phyloP scores from a whole-genome alignment of 2,113 vertebrate species.

The Pangasianodon gigas region DNA sequence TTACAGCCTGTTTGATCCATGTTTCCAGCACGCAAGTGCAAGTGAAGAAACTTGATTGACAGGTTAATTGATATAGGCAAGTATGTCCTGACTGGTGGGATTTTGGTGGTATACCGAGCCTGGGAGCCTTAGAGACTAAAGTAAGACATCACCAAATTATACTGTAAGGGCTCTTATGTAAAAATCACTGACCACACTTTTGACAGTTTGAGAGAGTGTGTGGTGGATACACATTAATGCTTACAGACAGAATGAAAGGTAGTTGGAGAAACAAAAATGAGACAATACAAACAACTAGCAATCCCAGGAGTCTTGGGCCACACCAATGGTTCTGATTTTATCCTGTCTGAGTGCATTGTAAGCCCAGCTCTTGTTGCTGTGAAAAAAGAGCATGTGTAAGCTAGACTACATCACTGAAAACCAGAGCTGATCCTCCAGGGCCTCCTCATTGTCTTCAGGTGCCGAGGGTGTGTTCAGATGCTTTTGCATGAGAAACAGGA shows the following conservation, averaged over 20 bases:
- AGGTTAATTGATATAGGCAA: neutral
- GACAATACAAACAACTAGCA: slow-evolving; percentile 55
- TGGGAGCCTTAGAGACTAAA: neutral
- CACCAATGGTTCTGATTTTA: slow-evolving; percentile 60
- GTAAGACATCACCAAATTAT: neutral
- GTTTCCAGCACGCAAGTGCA: neutral
- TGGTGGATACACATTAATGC: neutral
- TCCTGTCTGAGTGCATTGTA: slow-evolving; percentile 57
- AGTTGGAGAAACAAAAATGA: slow-evolving; percentile 14
- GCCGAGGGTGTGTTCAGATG: slow-evolving; percentile 48
- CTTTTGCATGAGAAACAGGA: slow-evolving; percentile 9
- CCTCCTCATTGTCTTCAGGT: slow-evolving; percentile 46
- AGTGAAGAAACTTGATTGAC: neutral
- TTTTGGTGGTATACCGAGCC: neutral
- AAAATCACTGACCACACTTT: neutral
- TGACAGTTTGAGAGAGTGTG: neutral
- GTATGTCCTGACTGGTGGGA: neutral
- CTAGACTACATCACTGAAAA: slow-evolving; percentile 57
- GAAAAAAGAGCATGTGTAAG: slow-evolving; percentile 57
- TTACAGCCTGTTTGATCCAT: neutral
- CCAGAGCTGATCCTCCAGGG: slow-evolving; percentile 64
- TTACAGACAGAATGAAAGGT: slow-evolving; percentile 1
- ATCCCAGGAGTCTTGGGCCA: slow-evolving; percentile 40
- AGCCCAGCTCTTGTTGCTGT: slow-evolving; percentile 57
- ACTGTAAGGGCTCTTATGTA: neutral